phyloP scores from a whole-genome alignment of 1,140 invertebrate genomes.

The Dermatophagoides farinae region DNA sequence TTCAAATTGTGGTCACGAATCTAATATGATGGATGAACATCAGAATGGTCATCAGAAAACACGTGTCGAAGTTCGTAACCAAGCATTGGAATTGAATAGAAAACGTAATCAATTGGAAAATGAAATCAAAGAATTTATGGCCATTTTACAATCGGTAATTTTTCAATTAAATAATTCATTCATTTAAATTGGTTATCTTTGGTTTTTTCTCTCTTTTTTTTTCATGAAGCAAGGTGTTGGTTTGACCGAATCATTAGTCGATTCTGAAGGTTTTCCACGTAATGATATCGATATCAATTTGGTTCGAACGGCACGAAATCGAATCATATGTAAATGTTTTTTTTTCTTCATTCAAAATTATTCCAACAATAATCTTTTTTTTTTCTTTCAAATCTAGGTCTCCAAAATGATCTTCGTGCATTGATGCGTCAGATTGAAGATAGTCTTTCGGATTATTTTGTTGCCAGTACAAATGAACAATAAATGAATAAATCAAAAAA shows the following conservation, averaged over 20 bases:
- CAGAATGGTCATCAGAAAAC: background rate
- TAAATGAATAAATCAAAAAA: background rate
- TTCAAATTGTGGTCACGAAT: no score
- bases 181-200: background rate
- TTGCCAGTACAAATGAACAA: background rate
- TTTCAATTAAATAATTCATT: background rate
- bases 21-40: no score
- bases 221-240: constrained; percentile 52
- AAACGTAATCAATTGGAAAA: constrained; percentile 4
- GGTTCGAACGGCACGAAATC: constrained; percentile 60
- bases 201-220: background rate
- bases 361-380: background rate
- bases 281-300: constrained; percentile 75
- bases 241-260: constrained; percentile 65
- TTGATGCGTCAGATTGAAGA: constrained; percentile 67
- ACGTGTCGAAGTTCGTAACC: background rate
- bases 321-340: constrained; percentile 55
- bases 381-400: constrained; percentile 23
- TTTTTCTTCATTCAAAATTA: background rate
- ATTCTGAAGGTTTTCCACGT: constrained; percentile 62
- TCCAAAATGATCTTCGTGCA: constrained; percentile 71
- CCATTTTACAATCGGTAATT: constrained; percentile 10
- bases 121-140: constrained; percentile 10
- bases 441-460: constrained; percentile 29
- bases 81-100: constrained; percentile 11